Conservation (phyloP, 2,888 invertebrate species). For the Lasioglossum calceatum region DNA sequence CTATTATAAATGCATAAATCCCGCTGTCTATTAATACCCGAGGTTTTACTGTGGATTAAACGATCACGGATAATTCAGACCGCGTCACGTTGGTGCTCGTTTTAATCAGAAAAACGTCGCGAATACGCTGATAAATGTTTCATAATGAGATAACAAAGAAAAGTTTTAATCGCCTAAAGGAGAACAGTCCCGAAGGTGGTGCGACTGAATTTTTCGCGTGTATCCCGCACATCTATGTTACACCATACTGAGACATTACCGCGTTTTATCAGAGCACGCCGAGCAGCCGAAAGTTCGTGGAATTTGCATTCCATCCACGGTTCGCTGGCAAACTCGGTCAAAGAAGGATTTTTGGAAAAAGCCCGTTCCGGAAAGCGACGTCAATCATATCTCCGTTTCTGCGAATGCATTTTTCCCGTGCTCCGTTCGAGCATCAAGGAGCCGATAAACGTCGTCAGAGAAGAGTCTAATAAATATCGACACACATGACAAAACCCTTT, state of each 20-base stretch:
- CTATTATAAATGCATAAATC: too few relatives aligned
- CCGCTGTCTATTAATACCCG: not conserved
- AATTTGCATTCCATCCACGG: not conserved
- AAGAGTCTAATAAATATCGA: slow-evolving; percentile 55
- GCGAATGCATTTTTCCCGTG: not conserved
- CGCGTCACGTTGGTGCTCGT: not conserved
- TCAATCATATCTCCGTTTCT: slow-evolving; percentile 7
- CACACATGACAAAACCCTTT: slow-evolving; percentile 22
- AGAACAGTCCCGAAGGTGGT: not conserved
- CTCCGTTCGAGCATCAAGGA: slow-evolving; percentile 9
- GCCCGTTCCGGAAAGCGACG: not conserved
- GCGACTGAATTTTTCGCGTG: not conserved
- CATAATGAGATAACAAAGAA: not conserved
- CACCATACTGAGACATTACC: too few relatives aligned
- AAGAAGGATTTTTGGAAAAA: not conserved
- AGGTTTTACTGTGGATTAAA: too few relatives aligned
- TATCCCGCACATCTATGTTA: not conserved
- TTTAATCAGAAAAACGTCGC: not conserved
- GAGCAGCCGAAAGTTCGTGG: not conserved
- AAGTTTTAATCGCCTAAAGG: not conserved
- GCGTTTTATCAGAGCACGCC: not conserved
- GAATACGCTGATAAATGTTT: not conserved
- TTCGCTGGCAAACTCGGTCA: slow-evolving; percentile 5
- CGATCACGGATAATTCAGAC: not conserved
- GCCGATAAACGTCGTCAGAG: slow-evolving; percentile 42